A percentile compares a stretch with the other conserved stretches of the same genome.
Conservation (phyloP, 2,888 invertebrate species). For the Chesias legatella region DNA sequence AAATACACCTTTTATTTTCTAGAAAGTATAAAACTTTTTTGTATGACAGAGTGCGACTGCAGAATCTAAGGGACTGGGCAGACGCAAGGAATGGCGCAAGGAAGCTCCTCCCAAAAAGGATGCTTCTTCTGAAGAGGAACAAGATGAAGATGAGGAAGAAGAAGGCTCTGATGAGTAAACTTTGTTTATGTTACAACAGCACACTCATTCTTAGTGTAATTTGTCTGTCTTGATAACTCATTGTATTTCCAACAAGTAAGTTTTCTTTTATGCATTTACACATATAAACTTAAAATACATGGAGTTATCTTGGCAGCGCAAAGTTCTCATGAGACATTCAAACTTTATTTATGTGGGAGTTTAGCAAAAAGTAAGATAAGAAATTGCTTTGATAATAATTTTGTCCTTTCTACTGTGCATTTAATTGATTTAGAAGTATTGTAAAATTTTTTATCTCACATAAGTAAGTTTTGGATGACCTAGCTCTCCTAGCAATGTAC, state of each 20-base stretch:
- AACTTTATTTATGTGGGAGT: slow-evolving; percentile 64
- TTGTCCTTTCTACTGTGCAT: slow-evolving; percentile 44
- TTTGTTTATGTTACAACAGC: slow-evolving; percentile 47
- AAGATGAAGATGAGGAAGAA: slow-evolving; percentile 74
- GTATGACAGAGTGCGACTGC: slow-evolving; percentile 54
- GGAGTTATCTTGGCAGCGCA: slow-evolving; percentile 69
- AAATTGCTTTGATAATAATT: slow-evolving; percentile 31
- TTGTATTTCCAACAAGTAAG: slow-evolving; percentile 32
- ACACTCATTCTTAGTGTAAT: slow-evolving; percentile 70
- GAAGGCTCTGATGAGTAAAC: slow-evolving; percentile 77
- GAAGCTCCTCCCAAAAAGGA: slow-evolving; percentile 74
- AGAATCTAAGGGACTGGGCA: slow-evolving; percentile 69
- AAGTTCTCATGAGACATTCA: slow-evolving; percentile 63
- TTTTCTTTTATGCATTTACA: slow-evolving; percentile 19
- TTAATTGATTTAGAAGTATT: slow-evolving; percentile 41
- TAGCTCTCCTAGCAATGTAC: slow-evolving; percentile 75
- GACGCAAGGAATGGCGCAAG: slow-evolving; percentile 74
- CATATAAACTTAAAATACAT: slow-evolving; percentile 29
- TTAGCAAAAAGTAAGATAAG: slow-evolving; percentile 42
- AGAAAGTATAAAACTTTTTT: background rate
- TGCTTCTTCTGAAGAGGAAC: slow-evolving; percentile 73
- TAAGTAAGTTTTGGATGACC: slow-evolving; percentile 65
- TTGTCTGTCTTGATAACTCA: slow-evolving; percentile 72
- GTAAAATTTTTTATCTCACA: slow-evolving; percentile 48
- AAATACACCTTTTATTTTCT: too few species aligned